phyloP scores from a whole-genome alignment of 2,888 invertebrate genomes.

The Poecilobothrus nobilitatus region DNA sequence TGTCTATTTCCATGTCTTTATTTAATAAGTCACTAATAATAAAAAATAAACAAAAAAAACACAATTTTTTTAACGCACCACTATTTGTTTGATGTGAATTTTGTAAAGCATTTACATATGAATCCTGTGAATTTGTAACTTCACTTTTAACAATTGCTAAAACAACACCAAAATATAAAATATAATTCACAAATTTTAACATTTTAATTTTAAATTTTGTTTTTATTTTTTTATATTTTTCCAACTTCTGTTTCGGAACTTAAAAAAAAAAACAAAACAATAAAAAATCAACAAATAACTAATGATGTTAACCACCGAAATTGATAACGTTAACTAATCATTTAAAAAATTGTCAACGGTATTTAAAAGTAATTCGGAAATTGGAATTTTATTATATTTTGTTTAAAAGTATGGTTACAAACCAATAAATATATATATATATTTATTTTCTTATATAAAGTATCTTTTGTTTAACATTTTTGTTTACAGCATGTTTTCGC shows the following conservation, averaged over 20 bases:
- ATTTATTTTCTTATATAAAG: not conserved
- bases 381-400: not conserved
- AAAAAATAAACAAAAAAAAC: too few relatives aligned
- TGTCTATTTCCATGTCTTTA: too few relatives aligned
- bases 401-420: not conserved
- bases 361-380: conserved; percentile 1
- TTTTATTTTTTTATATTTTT: not conserved
- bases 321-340: conserved; percentile 6
- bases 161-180: not conserved
- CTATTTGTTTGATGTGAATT: conserved; percentile 29
- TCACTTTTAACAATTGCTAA: not conserved
- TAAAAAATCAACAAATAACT: too few relatives aligned
- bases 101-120: conserved; percentile 35
- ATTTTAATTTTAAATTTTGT: not conserved
- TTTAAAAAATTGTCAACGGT: not conserved
- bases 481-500: not conserved
- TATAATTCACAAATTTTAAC: not conserved
- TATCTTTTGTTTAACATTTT: not conserved
- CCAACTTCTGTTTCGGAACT: too few relatives aligned
- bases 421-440: not conserved
- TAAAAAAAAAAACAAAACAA: too few relatives aligned
- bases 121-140: conserved; percentile 26
- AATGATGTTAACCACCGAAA: not conserved
- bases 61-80: conserved; percentile 14
- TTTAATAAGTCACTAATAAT: too few relatives aligned